phyloP scores from a whole-genome alignment of 1,140 invertebrate genomes.

The Drosophila santomea region DNA sequence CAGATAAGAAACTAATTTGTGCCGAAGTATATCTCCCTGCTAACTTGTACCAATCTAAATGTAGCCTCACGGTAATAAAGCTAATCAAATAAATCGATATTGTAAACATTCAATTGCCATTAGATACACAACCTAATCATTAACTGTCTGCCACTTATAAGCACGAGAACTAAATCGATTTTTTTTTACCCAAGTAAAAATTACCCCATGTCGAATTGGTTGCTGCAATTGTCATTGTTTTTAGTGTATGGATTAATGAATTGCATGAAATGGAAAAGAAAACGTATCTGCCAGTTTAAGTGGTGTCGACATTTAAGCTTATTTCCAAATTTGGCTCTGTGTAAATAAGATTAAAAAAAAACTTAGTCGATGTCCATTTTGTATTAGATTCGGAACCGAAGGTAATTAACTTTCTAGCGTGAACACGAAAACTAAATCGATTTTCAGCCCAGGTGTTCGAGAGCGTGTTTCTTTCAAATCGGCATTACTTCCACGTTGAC shows the following conservation, averaged over 20 bases:
- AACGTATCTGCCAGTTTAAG: no score
- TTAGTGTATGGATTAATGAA: no score
- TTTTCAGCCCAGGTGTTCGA: constrained; percentile 25
- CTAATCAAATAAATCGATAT: constrained; percentile 1
- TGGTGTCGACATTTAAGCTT: no score
- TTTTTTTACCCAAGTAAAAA: constrained; percentile 13
- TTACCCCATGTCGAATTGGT: no score
- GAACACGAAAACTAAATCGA: constrained; percentile 47
- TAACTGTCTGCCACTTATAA: background rate
- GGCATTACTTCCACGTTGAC: constrained; percentile 11
- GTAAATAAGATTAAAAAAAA: no score
- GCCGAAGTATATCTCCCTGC: no score
- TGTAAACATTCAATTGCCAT: background rate
- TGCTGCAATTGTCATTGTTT: no score
- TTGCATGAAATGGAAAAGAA: no score
- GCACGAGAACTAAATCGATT: background rate
- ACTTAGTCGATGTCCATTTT: background rate
- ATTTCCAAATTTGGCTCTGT: no score
- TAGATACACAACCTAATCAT: background rate
- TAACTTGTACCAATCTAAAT: no score
- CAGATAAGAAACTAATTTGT: no score
- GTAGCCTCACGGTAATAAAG: no score
- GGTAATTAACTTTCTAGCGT: constrained; percentile 10
- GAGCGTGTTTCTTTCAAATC: constrained; percentile 21
- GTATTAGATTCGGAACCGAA: constrained; percentile 4